Evolutionary conservation across 2,113 vertebrate genomes (phyloP), one percentile per base, ranked within the genome.

Genomic region (Chunga burmeisteri): DNA sequence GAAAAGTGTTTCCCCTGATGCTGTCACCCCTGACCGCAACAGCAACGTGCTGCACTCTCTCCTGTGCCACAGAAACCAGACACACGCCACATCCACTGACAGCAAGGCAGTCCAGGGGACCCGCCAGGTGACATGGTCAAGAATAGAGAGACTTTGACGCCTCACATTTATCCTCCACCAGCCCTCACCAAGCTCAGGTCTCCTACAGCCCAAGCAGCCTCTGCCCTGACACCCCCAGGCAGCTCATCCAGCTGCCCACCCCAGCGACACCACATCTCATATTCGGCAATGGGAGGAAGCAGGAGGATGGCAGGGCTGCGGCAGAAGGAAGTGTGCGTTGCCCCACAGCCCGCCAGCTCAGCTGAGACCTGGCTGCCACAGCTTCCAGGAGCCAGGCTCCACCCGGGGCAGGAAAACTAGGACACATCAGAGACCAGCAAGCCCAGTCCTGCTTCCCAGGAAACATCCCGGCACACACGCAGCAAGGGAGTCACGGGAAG

Each of bases 1-100:
- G 5, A 20, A 63, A 42, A 65, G 8, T 2, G 34, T 27, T 59
- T 5, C 2, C 7, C 26, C 17, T 2, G 3, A 0, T n/a, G 50
- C 16, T 7, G 36, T 86, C 23, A 17, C 7, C 50, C 10, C 32
- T 59, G 55, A 52, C 34, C 19, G 11, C 50, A 65, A 34, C 10
- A 59, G 15, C 71, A 29, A 16, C 0, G 0, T 1, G 0, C 32
- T 4, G 2, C 4, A 3, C 42, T 73, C 34, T n/a, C 27, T 91
- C 32, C 55, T 0, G 1, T 29, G 15, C 21, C 59, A 68, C 67
- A 66, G 61, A 56, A 82, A 72, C 7, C 22, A 72, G 16, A 47
- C 40, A 62, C 11, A 22, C 7, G n/a, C 3, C 59, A 34, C 6
- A 14, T 34, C 27, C 2, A 5, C 40, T 10, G 7, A 47, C 3